Evolutionary conservation across 2,113 vertebrate genomes (phyloP).

Genomic region (Aldabrachelys gigantea): DNA sequence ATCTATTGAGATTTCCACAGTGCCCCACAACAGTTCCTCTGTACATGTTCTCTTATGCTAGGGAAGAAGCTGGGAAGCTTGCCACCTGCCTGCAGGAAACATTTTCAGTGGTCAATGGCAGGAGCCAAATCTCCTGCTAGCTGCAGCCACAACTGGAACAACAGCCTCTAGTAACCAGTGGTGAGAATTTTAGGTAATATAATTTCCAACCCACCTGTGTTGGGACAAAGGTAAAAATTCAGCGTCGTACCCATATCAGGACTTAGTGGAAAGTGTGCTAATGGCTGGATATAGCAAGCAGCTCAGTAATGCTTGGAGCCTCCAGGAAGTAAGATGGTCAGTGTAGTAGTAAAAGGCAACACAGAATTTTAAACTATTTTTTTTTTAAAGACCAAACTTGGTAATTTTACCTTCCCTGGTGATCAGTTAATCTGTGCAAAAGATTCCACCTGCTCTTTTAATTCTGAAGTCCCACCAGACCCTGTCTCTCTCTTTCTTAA

Average conservation of each 20-base stretch:
- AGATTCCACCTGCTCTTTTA: not conserved
- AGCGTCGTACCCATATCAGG: fast-evolving
- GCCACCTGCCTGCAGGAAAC: not conserved
- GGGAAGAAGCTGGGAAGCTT: fast-evolving
- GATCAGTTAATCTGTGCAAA: not conserved
- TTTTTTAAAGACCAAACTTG: not conserved
- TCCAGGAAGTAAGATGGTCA: not conserved
- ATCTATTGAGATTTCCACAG: fast-evolving
- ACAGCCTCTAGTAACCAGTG: not conserved
- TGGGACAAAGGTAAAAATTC: not conserved
- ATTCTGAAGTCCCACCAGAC: slow-evolving; percentile 11
- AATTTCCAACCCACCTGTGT: not conserved
- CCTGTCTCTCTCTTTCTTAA: not conserved
- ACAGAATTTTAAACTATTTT: not conserved
- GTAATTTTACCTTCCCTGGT: not conserved
- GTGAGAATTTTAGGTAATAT: not conserved
- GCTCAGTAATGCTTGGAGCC: not conserved
- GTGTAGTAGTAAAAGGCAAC: not conserved
- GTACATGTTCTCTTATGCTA: not conserved
- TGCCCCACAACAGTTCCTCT: not conserved
- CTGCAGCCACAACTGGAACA: fast-evolving
- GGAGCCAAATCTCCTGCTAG: not conserved
- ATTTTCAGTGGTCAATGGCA: not conserved
- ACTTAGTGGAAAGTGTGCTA: not conserved
- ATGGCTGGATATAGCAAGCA: fast-evolving